These are phyloP conservation scores for Oncorhynchus clarkii DNA, from an alignment of 2,113 vertebrate species.

Conservation along the genomic window DNA sequence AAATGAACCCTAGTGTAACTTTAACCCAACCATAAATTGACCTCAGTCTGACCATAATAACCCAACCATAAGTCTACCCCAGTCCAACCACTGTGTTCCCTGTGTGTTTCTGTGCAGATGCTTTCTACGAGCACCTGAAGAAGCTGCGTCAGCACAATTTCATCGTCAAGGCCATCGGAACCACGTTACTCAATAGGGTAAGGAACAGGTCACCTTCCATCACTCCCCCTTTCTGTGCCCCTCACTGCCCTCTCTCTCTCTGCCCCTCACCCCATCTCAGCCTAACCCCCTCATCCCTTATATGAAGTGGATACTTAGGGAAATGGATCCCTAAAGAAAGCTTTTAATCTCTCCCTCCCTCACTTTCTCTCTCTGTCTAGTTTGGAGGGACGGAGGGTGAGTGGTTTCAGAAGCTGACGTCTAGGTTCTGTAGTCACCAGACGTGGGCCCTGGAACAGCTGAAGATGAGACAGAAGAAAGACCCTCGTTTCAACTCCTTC, in stretches of 20 bases:
- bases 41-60: too few relatives aligned
- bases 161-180: slow-evolving; percentile 80
- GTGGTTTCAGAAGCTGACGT: slow-evolving; percentile 91
- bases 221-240: not conserved
- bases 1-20: too few relatives aligned
- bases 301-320: too few relatives aligned
- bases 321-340: too few relatives aligned
- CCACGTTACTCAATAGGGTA: slow-evolving; percentile 81
- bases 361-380: slow-evolving; percentile 52
- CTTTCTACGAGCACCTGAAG: slow-evolving; percentile 84
- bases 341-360: not conserved
- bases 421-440: slow-evolving; percentile 90
- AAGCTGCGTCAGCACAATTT: slow-evolving; percentile 76
- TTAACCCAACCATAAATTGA: too few relatives aligned
- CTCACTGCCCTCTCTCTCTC: not conserved
- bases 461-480: slow-evolving; percentile 83
- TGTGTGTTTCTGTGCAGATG: slow-evolving; percentile 60
- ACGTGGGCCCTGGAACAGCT: slow-evolving; percentile 86
- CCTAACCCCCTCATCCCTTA: not conserved
- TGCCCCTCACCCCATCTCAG: not conserved
- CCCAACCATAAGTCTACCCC: not conserved
- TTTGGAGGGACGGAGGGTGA: slow-evolving; percentile 83
- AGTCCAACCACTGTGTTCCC: not conserved
- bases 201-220: slow-evolving; percentile 36
- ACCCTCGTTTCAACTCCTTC: slow-evolving; percentile 82